Evolutionary conservation across 2,797 vertebrate genomes (phyloP).

Genomic region (Cryptoprocta ferox): DNA sequence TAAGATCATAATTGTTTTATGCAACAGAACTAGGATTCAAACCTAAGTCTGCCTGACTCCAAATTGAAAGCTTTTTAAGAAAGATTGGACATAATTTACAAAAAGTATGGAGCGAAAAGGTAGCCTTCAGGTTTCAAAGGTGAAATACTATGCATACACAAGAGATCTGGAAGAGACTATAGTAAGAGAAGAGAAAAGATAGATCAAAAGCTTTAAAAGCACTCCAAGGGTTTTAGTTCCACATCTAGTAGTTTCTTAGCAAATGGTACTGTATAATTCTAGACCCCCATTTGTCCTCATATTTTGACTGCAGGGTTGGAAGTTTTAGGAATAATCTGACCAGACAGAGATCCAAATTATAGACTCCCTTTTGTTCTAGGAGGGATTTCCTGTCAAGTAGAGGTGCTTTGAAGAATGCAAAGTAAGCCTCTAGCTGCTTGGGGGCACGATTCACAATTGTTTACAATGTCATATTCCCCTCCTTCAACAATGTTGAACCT

Average conservation of each 20-base stretch:
- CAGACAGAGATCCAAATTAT: neutral
- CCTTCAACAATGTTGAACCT: neutral
- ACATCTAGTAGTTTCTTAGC: neutral
- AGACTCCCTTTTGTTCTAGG: neutral
- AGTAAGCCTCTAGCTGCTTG: neutral
- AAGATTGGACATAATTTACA: neutral
- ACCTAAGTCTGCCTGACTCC: neutral
- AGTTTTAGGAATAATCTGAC: neutral
- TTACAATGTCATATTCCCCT: neutral
- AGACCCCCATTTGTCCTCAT: neutral
- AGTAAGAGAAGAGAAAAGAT: neutral
- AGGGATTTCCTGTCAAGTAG: neutral
- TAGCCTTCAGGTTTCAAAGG: neutral
- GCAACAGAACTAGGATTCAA: slow-evolving; percentile 31
- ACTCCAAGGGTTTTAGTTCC: neutral
- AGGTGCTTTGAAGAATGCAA: neutral
- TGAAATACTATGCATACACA: neutral
- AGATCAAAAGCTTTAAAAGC: neutral
- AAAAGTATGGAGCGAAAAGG: neutral
- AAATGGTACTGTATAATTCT: neutral
- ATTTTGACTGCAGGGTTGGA: neutral
- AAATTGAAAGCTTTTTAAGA: neutral
- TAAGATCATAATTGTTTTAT: slow-evolving; percentile 66
- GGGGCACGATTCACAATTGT: neutral
- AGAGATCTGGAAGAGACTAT: neutral